These are phyloP conservation scores for Melanerpes aurifrons DNA, from an alignment of 2,113 vertebrate genomes.

Conservation along the genomic window DNA sequence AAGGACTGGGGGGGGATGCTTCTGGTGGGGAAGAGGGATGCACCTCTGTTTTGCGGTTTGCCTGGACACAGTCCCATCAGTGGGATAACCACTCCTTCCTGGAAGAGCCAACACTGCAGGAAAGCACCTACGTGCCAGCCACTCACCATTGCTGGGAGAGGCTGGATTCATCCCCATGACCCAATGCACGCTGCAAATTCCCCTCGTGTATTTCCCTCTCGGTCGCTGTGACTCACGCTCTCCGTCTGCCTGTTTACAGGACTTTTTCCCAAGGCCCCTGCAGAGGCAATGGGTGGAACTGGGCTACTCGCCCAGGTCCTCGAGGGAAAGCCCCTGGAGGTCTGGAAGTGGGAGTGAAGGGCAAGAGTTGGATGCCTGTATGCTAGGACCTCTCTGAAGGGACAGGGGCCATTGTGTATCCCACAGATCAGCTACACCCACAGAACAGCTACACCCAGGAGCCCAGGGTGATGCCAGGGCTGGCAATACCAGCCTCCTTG, in stretches of 20 bases:
- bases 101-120: neutral
- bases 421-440: neutral
- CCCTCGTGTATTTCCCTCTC: conserved; percentile 25
- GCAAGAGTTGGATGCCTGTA: neutral
- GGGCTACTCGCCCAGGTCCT: neutral
- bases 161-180: neutral
- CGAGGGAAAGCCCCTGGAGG: neutral
- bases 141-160: neutral
- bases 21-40: neutral
- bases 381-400: neutral
- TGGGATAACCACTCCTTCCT: neutral
- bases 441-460: neutral
- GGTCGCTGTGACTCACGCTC: conserved; percentile 53
- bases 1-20: neutral
- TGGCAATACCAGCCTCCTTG: neutral
- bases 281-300: neutral
- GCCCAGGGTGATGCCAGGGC: accelerated
- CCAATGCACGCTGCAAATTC: neutral
- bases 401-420: neutral
- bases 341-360: neutral
- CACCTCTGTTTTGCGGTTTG: neutral
- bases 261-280: conserved; percentile 40
- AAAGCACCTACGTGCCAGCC: neutral
- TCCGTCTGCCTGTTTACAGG: conserved; percentile 47
- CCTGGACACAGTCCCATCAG: neutral